Base-by-base conservation (phyloP, 2,113 vertebrate genomes). In the Eonycteris spelaea region DNA sequence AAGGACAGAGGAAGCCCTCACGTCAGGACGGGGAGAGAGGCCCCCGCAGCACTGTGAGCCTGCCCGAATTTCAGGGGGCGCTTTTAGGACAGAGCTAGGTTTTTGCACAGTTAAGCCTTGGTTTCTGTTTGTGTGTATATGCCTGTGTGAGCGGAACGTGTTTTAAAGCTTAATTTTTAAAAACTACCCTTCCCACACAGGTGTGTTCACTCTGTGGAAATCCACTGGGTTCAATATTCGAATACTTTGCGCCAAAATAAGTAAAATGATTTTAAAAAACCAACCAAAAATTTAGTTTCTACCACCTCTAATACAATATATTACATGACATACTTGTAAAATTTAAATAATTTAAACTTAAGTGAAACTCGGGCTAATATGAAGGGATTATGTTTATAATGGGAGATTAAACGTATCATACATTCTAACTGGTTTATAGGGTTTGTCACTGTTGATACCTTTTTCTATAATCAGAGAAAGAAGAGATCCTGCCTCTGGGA, bases 331-430 rank as follows among this genome's bases (percentile, higher is more conserved):
- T 40, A 55, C 35, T 38, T 89, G 59, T 19, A 21, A 95, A 84
- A n/a, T 88, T 94, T 71, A 78, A 53, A 48, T 93, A 45, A 86
- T 45, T 93, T 79, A 82, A 88, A 90, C 30, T 38, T 38, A 67
- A 86, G 21, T 70, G n/a, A 95, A 91, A 91, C 28, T 51, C 5
- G 48, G 16, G 61, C 11, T 67, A 88, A 77, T 70, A 51, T 55
- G 70, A 87, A 90, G 51, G 28, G 38, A 85, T 22, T 61, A 83
- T 16, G 35, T 40, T 86, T 93, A 45, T 87, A 89, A 94, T 5
- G 2, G 57, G 67, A 79, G 18, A 40, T 38, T 55, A 67, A 74
- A 77, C 28, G 80, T 35, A 63, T 3, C 90, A 1, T 45, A 90
- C 12, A 77, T 57, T 80, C 14, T 53, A 11, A 55, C 6, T 33